Percentiles rank a stretch among this genome's conserved stretches.
Conservation (phyloP, 2,888 invertebrate species). For the Catotricha subobsoleta region DNA sequence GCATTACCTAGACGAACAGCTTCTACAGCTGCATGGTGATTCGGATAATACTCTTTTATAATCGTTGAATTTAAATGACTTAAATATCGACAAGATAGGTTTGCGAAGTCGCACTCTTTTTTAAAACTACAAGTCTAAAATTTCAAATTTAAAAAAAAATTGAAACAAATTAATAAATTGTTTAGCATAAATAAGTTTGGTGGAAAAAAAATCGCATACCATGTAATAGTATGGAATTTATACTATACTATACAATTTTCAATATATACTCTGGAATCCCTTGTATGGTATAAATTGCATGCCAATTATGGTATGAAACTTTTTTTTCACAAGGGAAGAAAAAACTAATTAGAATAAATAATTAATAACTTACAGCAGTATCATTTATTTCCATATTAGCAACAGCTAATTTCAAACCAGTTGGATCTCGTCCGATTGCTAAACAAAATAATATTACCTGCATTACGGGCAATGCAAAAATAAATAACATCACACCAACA, state of each 20-base stretch:
- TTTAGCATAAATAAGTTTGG: background rate
- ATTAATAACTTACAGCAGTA: slow-evolving; percentile 15
- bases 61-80: slow-evolving; percentile 57
- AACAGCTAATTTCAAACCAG: slow-evolving; percentile 61
- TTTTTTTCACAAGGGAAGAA: too few relatives aligned
- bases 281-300: too few relatives aligned
- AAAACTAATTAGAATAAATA: too few relatives aligned
- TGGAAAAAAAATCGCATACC: background rate
- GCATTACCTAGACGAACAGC: slow-evolving; percentile 61
- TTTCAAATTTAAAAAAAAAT: background rate
- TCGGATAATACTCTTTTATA: slow-evolving; percentile 47
- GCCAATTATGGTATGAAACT: too few relatives aligned
- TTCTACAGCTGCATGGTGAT: slow-evolving; percentile 44
- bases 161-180: background rate
- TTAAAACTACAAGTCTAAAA: slow-evolving; percentile 23
- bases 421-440: slow-evolving; percentile 78
- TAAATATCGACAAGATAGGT: slow-evolving; percentile 62
- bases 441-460: slow-evolving; percentile 86
- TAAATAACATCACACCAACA: slow-evolving; percentile 83
- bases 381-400: slow-evolving; percentile 48
- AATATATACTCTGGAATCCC: too few relatives aligned
- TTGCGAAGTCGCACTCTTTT: slow-evolving; percentile 43
- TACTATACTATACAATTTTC: too few relatives aligned
- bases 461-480: slow-evolving; percentile 84
- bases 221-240: too few relatives aligned